Percentiles rank a stretch among this genome's conserved stretches.
These are phyloP conservation scores for Latrodectus hesperus DNA, from an alignment of 2,888 invertebrate species.

Conservation along the genomic window DNA sequence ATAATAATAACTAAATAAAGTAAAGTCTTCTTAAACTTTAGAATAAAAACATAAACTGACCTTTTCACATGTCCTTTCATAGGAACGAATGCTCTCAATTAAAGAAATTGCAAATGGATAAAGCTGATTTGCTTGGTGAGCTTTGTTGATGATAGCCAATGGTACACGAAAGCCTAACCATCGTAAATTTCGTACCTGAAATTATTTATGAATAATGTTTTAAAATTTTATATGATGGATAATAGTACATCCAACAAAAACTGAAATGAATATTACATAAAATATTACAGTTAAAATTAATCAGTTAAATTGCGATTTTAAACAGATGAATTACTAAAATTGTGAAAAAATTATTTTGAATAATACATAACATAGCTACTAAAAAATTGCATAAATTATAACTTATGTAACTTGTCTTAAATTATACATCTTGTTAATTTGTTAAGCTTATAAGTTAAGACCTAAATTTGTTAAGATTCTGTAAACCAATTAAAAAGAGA, in stretches of 20 bases:
- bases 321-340: no score
- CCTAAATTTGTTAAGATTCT: no score
- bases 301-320: no score
- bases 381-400: no score
- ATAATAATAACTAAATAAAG: no score
- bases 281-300: neutral
- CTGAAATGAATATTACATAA: neutral
- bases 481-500: no score
- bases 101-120: conserved; percentile 99
- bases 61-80: conserved; percentile 97
- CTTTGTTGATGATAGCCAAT: conserved; percentile 97
- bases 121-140: conserved; percentile 97
- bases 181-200: conserved; percentile 88
- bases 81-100: conserved; percentile 97
- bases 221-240: neutral
- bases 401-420: no score
- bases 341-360: no score
- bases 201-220: neutral
- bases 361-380: no score
- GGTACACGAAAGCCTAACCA: conserved; percentile 97
- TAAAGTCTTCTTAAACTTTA: no score
- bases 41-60: conserved; percentile 77
- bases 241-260: neutral
- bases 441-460: no score
- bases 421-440: no score